Evolutionary conservation across 2,113 vertebrate genomes (phyloP).

Genomic region (Aspidoscelis tigris): DNA sequence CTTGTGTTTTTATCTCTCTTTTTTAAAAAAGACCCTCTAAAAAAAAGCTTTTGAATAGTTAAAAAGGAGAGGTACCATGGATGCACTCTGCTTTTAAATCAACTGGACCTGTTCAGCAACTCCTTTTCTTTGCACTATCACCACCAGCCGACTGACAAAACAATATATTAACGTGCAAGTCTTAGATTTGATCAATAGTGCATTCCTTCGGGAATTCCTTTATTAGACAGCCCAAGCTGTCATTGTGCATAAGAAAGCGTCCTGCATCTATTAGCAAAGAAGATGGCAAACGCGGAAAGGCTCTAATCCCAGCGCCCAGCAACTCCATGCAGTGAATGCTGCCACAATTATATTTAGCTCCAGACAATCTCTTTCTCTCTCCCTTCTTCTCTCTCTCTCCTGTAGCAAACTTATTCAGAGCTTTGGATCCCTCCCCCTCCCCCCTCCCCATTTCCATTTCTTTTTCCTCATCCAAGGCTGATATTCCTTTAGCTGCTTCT

Average conservation of each 20-base stretch:
- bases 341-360: conserved; percentile 33
- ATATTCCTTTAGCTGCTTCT: conserved; percentile 4
- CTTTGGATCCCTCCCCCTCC: conserved; percentile 17
- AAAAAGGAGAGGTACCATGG: background rate
- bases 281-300: background rate
- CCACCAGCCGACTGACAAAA: background rate
- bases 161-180: conserved; percentile 23
- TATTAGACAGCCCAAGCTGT: conserved; percentile 31
- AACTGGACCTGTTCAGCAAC: conserved; percentile 15
- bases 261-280: conserved; percentile 13
- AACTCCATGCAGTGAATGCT: background rate
- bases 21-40: background rate
- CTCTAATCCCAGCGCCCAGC: conserved; percentile 8
- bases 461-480: conserved; percentile 20
- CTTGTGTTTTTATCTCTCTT: background rate
- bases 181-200: conserved; percentile 35
- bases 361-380: background rate
- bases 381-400: background rate
- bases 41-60: conserved; percentile 4
- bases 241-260: conserved; percentile 45
- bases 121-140: background rate
- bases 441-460: background rate
- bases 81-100: conserved; percentile 25
- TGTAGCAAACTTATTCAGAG: conserved; percentile 16
- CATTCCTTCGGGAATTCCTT: conserved; percentile 34